These are phyloP conservation scores for Pteruthius melanotis DNA, from an alignment of 2,113 vertebrate genomes.

Conservation along the genomic window DNA sequence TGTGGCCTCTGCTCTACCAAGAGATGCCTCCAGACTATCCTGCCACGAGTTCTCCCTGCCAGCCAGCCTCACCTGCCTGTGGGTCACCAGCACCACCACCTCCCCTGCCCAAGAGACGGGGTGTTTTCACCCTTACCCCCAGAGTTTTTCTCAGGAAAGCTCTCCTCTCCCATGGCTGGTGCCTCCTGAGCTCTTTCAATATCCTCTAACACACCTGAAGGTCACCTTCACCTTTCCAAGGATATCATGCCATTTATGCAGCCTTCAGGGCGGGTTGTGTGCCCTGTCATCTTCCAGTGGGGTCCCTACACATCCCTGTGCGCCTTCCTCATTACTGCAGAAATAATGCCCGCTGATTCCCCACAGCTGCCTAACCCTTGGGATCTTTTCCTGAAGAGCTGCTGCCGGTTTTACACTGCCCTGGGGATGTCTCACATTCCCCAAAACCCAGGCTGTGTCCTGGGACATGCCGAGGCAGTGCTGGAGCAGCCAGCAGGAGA, in stretches of 20 bases:
- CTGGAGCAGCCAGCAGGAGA: background rate
- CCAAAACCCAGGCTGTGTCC: background rate
- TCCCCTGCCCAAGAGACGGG: background rate
- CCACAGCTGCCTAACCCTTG: background rate
- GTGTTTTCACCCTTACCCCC: background rate
- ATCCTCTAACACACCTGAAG: background rate
- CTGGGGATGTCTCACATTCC: background rate
- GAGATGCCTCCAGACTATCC: rapidly evolving
- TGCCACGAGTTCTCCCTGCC: background rate
- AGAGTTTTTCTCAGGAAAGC: background rate
- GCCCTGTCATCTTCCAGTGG: background rate
- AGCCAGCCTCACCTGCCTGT: background rate
- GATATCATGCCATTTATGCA: background rate
- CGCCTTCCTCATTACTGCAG: background rate
- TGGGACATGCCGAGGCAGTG: background rate
- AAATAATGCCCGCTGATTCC: background rate
- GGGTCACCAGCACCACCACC: too few species aligned
- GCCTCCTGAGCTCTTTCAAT: background rate
- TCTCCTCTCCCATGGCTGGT: background rate
- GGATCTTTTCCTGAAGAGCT: background rate
- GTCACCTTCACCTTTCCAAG: background rate
- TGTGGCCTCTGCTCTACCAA: rapidly evolving
- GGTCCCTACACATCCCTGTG: background rate
- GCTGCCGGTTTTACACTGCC: background rate
- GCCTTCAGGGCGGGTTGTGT: background rate